Evolutionary conservation across 2,888 invertebrate species (phyloP).

Genomic region (Nasonovia ribisnigri): DNA sequence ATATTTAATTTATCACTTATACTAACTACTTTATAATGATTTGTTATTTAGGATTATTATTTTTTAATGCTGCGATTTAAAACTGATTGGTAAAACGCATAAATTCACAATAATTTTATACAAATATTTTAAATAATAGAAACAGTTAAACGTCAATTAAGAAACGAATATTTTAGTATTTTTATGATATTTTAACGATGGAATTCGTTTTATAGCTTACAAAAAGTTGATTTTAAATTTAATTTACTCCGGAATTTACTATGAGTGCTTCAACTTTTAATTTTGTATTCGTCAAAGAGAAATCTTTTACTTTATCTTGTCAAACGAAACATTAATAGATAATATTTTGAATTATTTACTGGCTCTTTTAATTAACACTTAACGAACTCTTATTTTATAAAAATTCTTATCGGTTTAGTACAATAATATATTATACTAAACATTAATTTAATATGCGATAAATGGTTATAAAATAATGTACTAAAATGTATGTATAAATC

Average conservation of each 20-base stretch:
- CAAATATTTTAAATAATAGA: background rate
- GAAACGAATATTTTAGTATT: background rate
- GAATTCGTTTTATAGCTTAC: slow-evolving; percentile 16
- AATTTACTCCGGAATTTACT: background rate
- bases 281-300: background rate
- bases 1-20: background rate
- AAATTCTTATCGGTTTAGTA: background rate
- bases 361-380: background rate
- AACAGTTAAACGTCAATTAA: background rate
- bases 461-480: background rate
- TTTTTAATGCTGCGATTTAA: background rate
- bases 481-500: background rate
- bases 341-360: slow-evolving; percentile 3
- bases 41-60: background rate
- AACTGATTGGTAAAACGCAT: background rate
- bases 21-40: background rate
- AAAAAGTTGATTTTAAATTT: background rate
- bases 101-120: background rate
- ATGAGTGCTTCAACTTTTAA: background rate
- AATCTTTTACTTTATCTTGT: background rate
- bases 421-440: background rate
- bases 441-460: background rate
- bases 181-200: slow-evolving; percentile 1
- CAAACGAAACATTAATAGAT: background rate
- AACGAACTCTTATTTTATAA: too few species aligned